Percentiles rank a stretch among this genome's conserved stretches.
phyloP scores from a whole-genome alignment of 2,888 invertebrate genomes.

The Dione vanillae region DNA sequence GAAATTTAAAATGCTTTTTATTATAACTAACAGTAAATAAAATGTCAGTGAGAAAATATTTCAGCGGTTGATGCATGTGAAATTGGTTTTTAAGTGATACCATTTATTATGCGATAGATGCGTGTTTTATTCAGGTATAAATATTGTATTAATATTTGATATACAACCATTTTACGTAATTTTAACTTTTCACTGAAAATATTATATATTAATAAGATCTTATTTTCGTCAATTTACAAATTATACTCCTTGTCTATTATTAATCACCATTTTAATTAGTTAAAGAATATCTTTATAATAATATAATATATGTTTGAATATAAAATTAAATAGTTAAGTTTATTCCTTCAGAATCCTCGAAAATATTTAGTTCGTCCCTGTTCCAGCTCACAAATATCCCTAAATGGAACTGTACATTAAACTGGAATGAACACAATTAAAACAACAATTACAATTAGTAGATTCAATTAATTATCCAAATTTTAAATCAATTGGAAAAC shows the following conservation, averaged over 20 bases:
- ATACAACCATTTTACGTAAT: no score
- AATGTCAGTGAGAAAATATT: constrained; percentile 5
- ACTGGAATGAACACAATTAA: constrained; percentile 9
- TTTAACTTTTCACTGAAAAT: no score
- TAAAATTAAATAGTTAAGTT: background rate
- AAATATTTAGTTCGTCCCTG: background rate
- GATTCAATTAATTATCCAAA: background rate
- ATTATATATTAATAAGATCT: no score
- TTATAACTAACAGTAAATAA: constrained; percentile 18
- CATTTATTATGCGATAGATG: background rate
- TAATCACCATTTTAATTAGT: no score
- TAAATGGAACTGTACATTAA: no score
- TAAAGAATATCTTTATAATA: no score
- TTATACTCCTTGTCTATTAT: no score
- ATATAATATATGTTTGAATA: background rate
- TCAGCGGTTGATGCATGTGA: background rate
- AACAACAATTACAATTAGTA: background rate
- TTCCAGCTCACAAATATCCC: no score
- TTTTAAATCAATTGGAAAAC: background rate
- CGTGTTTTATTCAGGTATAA: no score
- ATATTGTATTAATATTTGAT: no score
- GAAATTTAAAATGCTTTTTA: constrained; percentile 12
- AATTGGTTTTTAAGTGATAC: background rate
- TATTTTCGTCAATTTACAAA: no score
- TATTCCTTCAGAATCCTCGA: background rate